These are phyloP conservation scores for Drosophila mauritiana DNA, from an alignment of 1,140 invertebrate species.

Conservation along the genomic window DNA sequence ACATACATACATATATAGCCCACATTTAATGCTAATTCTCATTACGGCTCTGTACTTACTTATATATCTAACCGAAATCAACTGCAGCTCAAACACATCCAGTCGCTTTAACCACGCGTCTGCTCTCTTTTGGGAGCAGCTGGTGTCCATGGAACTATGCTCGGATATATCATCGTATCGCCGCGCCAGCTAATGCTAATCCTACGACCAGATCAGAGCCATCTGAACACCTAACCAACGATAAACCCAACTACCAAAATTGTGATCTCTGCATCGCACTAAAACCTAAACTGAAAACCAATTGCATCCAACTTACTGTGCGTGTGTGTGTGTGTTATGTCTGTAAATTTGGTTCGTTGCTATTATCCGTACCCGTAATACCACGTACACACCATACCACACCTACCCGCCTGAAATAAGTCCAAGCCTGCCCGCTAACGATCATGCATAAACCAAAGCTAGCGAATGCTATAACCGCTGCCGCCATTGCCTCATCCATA, in stretches of 20 bases:
- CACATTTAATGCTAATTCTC: slow-evolving; percentile 55
- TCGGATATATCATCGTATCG: slow-evolving; percentile 41
- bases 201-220: slow-evolving; percentile 22
- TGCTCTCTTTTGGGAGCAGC: slow-evolving; percentile 60
- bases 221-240: slow-evolving; percentile 62
- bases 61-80: slow-evolving; percentile 40
- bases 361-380: slow-evolving; percentile 62
- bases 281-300: slow-evolving; percentile 20
- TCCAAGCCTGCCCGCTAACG: slow-evolving; percentile 52
- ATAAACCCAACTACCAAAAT: slow-evolving; percentile 14
- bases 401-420: slow-evolving; percentile 14
- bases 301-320: slow-evolving; percentile 24
- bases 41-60: slow-evolving; percentile 58
- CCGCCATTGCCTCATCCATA: slow-evolving; percentile 81
- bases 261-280: slow-evolving; percentile 31
- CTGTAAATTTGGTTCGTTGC: slow-evolving; percentile 62
- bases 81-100: slow-evolving; percentile 46
- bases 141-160: slow-evolving; percentile 62
- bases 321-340: slow-evolving; percentile 57
- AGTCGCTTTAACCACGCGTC: slow-evolving; percentile 40
- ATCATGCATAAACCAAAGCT: slow-evolving; percentile 83
- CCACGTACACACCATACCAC: slow-evolving; percentile 29
- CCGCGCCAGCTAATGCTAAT: slow-evolving; percentile 25
- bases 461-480: slow-evolving; percentile 78
- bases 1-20: slow-evolving; percentile 1